These are phyloP conservation scores for Acromyrmex echinatior DNA, from an alignment of 1,140 invertebrate species.

Conservation along the genomic window DNA sequence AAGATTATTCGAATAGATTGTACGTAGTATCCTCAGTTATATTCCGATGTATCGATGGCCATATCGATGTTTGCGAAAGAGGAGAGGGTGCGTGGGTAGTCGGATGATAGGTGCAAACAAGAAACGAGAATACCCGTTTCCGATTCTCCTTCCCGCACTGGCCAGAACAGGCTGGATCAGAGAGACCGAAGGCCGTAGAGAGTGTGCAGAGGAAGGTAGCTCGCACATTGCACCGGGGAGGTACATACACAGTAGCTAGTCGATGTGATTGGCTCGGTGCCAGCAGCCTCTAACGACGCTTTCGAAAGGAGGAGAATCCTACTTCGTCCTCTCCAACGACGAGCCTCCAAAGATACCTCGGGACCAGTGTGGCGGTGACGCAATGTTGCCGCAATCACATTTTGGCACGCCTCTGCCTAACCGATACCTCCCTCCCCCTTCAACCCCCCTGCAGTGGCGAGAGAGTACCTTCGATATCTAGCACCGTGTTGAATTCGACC, in stretches of 20 bases:
- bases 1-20: slow-evolving; percentile 65
- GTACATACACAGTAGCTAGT: slow-evolving; percentile 84
- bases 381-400: slow-evolving; percentile 85
- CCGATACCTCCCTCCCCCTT: slow-evolving; percentile 61
- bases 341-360: slow-evolving; percentile 82
- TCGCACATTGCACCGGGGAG: slow-evolving; percentile 70
- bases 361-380: slow-evolving; percentile 81
- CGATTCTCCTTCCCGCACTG: slow-evolving; percentile 51
- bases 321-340: slow-evolving; percentile 81
- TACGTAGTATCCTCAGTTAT: slow-evolving; percentile 75
- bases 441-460: not conserved
- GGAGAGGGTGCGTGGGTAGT: slow-evolving; percentile 52
- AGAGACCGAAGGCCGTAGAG: slow-evolving; percentile 49
- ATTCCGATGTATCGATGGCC: slow-evolving; percentile 82
- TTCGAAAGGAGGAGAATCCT: slow-evolving; percentile 84
- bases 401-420: slow-evolving; percentile 80
- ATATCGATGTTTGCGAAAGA: slow-evolving; percentile 79
- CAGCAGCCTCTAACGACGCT: slow-evolving; percentile 84
- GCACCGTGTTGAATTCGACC: slow-evolving; percentile 68
- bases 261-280: slow-evolving; percentile 85
- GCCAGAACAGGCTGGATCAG: slow-evolving; percentile 70
- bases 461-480: slow-evolving; percentile 71
- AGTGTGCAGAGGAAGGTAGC: slow-evolving; percentile 65
- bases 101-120: slow-evolving; percentile 82
- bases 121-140: slow-evolving; percentile 81